Base-by-base conservation (phyloP, 2,797 vertebrate genomes). In the Cyprinodon diabolis region DNA sequence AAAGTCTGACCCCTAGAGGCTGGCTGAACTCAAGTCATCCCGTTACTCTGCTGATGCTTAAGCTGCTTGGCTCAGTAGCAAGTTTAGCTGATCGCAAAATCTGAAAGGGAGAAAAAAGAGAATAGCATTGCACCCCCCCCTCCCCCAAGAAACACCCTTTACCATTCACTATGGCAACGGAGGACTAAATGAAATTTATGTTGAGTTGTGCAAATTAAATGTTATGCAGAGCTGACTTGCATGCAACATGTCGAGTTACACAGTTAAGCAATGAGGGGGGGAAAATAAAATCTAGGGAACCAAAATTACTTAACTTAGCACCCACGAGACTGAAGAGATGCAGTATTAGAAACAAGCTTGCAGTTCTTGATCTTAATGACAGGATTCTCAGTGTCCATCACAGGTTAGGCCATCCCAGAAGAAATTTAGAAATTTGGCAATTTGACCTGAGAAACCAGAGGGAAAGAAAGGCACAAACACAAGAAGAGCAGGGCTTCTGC, bases 271-370 rank as follows among this genome's bases (percentile, higher is more conserved):
- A 92, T 91, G 84, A 62, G 86, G 88, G 87, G 87, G 86, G 84
- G 75, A 81, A 86, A 84, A 13, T 80, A 83, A 87, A 90, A 88
- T 89, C 82, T 90, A 90, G 90, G 83, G 89, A 93, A 93, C 91
- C 87, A 75, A 90, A 90, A 92, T 93, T 87, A 95, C 95, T 95
- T 95, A 95, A 94, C 94, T 95, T 89, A 69, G 83, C 80, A 94
- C 93, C 91, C 90, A 95, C 90, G 93, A 95, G 82, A 94, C 89
- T 87, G 94, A 94, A 90, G 92, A 89, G 93, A 93, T 93, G 94
- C 85, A 89, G 90, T 93, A 93, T 93, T 94, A 94, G 92, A 92
- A 89, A 94, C 91, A 94, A 94, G 93, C 91, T 92, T 91, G 92
- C 93, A 90, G 92, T 88, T 89, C 89, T 94, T 93, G 93, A 94